Conservation (phyloP, 1,140 invertebrate genomes). For the Papilio machaon region DNA sequence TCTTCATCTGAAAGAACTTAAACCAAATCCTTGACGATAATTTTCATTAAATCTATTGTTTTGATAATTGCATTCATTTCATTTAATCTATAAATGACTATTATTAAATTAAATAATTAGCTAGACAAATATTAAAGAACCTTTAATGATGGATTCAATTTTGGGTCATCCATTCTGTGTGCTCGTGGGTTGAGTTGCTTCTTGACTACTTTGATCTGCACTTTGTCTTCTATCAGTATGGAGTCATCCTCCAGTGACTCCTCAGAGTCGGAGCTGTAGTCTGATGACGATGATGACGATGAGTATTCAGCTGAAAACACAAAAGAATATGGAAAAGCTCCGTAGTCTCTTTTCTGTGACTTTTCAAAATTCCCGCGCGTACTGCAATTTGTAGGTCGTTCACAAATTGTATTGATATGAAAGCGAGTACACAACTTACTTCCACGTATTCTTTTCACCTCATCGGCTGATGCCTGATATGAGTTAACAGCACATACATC, state of each 20-base stretch:
- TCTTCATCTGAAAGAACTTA: background rate
- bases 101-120: background rate
- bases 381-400: slow-evolving; percentile 30
- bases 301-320: slow-evolving; percentile 63
- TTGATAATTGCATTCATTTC: background rate
- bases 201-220: slow-evolving; percentile 50
- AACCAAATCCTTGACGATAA: slow-evolving; percentile 3
- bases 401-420: slow-evolving; percentile 32
- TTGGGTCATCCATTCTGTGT: slow-evolving; percentile 71
- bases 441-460: slow-evolving; percentile 78
- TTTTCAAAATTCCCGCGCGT: slow-evolving; percentile 66
- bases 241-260: slow-evolving; percentile 75
- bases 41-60: slow-evolving; percentile 35
- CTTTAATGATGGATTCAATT: slow-evolving; percentile 64
- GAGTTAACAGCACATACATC: slow-evolving; percentile 79
- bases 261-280: slow-evolving; percentile 76
- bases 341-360: background rate
- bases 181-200: slow-evolving; percentile 68
- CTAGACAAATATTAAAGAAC: background rate
- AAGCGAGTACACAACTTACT: slow-evolving; percentile 50
- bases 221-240: slow-evolving; percentile 59
- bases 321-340: background rate
- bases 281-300: slow-evolving; percentile 73
- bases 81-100: no score
- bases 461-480: slow-evolving; percentile 77